Evolutionary conservation across 1,140 invertebrate species (phyloP).

Genomic region (Acromyrmex charruanus): DNA sequence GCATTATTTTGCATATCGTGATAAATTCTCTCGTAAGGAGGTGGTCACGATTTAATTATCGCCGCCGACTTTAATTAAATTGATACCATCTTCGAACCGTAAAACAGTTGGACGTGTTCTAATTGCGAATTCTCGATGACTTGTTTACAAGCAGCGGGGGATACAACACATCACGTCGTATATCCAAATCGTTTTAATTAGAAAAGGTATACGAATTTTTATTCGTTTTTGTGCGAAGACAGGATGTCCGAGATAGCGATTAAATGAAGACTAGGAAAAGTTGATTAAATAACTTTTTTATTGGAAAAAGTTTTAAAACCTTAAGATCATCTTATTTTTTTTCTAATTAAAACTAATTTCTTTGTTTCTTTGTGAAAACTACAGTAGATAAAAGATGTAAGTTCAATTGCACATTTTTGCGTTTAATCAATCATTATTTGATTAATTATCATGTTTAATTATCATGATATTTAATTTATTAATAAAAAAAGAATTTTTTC

Average conservation of each 20-base stretch:
- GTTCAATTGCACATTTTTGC: not conserved
- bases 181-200: slow-evolving; percentile 36
- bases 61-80: slow-evolving; percentile 45
- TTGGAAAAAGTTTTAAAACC: slow-evolving; percentile 2
- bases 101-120: slow-evolving; percentile 52
- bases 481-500: not conserved
- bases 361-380: not conserved
- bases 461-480: not conserved
- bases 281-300: not conserved
- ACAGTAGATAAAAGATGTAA: not conserved
- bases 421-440: slow-evolving; percentile 1
- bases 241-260: not conserved
- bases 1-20: slow-evolving; percentile 28
- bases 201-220: slow-evolving; percentile 30
- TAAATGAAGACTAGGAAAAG: not conserved
- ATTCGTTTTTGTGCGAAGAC: not conserved
- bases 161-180: not conserved
- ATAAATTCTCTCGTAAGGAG: not conserved
- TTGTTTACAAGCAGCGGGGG: slow-evolving; percentile 16
- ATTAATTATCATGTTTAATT: not conserved
- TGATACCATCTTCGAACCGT: slow-evolving; percentile 29
- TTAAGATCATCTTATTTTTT: not conserved
- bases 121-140: slow-evolving; percentile 46
- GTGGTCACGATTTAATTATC: slow-evolving; percentile 30
- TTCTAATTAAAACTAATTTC: not conserved